phyloP scores from a whole-genome alignment of 2,797 vertebrate genomes.

The Natrix natrix region DNA sequence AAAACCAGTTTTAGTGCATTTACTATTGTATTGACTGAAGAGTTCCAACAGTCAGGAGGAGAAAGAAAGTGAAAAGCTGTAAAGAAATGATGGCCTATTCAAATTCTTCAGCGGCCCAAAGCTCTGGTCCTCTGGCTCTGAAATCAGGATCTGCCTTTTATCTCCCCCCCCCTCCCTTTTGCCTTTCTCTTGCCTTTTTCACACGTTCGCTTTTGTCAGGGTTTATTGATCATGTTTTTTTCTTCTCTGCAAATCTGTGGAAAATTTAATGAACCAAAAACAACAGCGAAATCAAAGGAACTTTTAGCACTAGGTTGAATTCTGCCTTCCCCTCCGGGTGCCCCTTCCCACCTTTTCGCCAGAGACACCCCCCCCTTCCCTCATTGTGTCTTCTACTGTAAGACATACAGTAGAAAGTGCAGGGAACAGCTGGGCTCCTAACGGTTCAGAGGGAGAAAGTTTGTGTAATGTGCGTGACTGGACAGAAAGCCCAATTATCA shows the following conservation, averaged over 20 bases:
- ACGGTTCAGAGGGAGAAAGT: slow-evolving; percentile 43
- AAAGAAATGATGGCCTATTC: slow-evolving; percentile 90
- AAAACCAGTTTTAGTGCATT: slow-evolving; percentile 96
- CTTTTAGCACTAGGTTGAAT: slow-evolving; percentile 71
- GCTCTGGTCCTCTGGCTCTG: slow-evolving; percentile 80
- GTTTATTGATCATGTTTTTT: slow-evolving; percentile 85
- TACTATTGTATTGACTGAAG: slow-evolving; percentile 92
- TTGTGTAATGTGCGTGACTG: slow-evolving; percentile 47
- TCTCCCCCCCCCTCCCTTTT: slow-evolving; percentile 69
- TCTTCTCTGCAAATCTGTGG: slow-evolving; percentile 83
- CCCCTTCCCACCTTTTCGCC: slow-evolving; percentile 45
- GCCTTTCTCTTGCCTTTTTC: slow-evolving; percentile 78
- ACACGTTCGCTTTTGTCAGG: slow-evolving; percentile 79
- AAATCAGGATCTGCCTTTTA: slow-evolving; percentile 91
- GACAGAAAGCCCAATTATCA: slow-evolving; percentile 29
- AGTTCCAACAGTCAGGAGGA: slow-evolving; percentile 89
- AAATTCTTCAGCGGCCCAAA: slow-evolving; percentile 84
- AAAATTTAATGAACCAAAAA: slow-evolving; percentile 90
- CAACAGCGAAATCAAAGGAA: slow-evolving; percentile 77
- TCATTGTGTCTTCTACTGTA: slow-evolving; percentile 46
- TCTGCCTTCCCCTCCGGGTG: slow-evolving; percentile 35
- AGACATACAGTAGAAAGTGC: slow-evolving; percentile 60
- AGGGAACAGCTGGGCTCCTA: slow-evolving; percentile 33
- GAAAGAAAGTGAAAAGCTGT: slow-evolving; percentile 82
- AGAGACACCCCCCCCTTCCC: slow-evolving; percentile 5